phyloP scores from a whole-genome alignment of 1,140 invertebrate species.

The Piezodorus guildinii region DNA sequence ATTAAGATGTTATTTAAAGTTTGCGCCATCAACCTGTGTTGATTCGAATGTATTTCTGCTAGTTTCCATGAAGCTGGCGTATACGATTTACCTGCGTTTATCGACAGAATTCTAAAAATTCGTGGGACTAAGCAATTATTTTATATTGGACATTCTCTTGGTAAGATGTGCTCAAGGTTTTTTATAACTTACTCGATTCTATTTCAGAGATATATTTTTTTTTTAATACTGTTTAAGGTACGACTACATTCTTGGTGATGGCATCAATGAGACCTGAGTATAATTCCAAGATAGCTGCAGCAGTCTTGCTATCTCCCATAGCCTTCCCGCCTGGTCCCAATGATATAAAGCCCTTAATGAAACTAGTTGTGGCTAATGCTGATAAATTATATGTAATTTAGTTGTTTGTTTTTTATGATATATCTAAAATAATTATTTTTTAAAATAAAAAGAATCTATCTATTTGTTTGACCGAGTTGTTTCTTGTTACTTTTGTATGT shows the following conservation, averaged over 20 bases:
- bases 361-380: too few species aligned
- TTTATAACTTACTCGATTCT: neutral
- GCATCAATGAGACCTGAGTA: constrained; percentile 42
- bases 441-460: too few species aligned
- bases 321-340: constrained; percentile 20
- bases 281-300: constrained; percentile 38
- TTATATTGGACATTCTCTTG: constrained; percentile 49
- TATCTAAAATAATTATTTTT: too few species aligned
- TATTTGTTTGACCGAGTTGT: too few species aligned
- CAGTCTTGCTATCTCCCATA: constrained; percentile 40
- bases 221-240: constrained; percentile 28
- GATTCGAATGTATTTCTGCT: constrained; percentile 11
- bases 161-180: constrained; percentile 27
- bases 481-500: too few species aligned
- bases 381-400: too few species aligned
- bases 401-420: too few species aligned
- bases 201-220: too few species aligned
- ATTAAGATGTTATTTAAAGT: too few species aligned
- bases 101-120: constrained; percentile 47
- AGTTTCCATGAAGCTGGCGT: constrained; percentile 53
- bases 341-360: neutral
- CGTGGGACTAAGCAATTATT: constrained; percentile 40
- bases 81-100: constrained; percentile 54
- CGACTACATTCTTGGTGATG: constrained; percentile 48
- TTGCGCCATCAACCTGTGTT: too few species aligned